Evolutionary conservation across 2,888 invertebrate genomes (phyloP).

Genomic region (Pammene aurita): DNA sequence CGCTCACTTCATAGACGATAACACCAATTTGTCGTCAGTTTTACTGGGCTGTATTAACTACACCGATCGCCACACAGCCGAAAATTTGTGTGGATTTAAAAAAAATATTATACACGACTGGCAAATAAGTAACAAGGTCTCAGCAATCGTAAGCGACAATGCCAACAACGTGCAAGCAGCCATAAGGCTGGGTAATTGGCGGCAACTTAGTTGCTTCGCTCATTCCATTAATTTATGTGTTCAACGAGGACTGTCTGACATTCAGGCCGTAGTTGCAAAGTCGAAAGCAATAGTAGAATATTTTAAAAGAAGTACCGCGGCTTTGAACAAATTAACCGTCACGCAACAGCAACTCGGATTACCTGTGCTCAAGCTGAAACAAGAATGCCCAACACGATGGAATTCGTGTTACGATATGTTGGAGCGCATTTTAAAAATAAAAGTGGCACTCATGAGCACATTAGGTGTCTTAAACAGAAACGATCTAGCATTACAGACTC

Average conservation of each 20-base stretch:
- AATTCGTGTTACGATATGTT: not conserved
- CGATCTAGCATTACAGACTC: not conserved
- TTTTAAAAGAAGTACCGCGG: conserved; percentile 7
- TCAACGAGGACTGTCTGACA: not conserved
- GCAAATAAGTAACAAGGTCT: conserved; percentile 7
- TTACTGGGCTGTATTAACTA: conserved; percentile 12
- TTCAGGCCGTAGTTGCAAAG: not conserved
- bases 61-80: conserved; percentile 8
- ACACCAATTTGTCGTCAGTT: not conserved
- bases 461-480: not conserved
- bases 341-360: not conserved
- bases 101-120: conserved; percentile 12
- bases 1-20: conserved; percentile 11
- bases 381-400: not conserved
- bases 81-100: conserved; percentile 12
- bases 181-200: not conserved
- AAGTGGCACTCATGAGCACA: not conserved
- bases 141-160: conserved; percentile 14
- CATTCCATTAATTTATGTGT: conserved; percentile 19
- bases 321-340: not conserved
- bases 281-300: not conserved
- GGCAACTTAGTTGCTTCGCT: conserved; percentile 9
- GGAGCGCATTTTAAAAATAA: not conserved
- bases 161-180: conserved; percentile 10
- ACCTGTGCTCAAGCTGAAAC: conserved; percentile 1